These are phyloP conservation scores for Sebastiscus tertius DNA, from an alignment of 2,797 vertebrate genomes.

Conservation along the genomic window DNA sequence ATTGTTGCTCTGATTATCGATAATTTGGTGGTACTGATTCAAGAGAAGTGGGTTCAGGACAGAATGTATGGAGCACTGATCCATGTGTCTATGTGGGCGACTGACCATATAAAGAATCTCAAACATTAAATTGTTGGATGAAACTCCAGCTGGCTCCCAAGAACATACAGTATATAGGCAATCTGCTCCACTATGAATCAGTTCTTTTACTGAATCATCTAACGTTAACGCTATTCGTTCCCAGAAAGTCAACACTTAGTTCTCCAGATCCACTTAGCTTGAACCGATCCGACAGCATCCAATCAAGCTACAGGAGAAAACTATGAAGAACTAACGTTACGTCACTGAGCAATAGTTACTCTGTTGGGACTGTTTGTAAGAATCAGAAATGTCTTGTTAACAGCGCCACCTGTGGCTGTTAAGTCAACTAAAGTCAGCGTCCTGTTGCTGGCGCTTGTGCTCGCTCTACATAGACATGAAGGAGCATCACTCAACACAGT, in stretches of 20 bases:
- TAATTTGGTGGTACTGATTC: not conserved
- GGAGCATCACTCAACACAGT: too few species aligned
- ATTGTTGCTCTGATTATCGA: not conserved
- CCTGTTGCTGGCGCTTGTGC: too few species aligned
- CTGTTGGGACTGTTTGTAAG: not conserved
- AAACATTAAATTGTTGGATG: not conserved
- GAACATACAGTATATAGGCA: not conserved
- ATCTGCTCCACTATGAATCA: not conserved
- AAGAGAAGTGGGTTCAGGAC: not conserved
- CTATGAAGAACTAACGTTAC: not conserved
- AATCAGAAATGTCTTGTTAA: too few species aligned
- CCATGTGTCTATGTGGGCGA: not conserved
- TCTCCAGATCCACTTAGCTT: not conserved
- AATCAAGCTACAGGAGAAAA: not conserved
- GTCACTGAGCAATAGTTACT: not conserved
- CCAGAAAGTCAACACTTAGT: not conserved
- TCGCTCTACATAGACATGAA: too few species aligned
- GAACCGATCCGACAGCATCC: not conserved
- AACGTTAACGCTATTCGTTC: not conserved
- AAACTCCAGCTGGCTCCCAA: not conserved
- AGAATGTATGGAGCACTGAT: not conserved
- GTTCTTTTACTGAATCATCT: not conserved
- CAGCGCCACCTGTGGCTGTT: too few species aligned
- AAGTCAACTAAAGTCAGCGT: too few species aligned
- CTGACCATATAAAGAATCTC: not conserved